Evolutionary conservation across 2,797 vertebrate genomes (phyloP).

Genomic region (Alca torda): DNA sequence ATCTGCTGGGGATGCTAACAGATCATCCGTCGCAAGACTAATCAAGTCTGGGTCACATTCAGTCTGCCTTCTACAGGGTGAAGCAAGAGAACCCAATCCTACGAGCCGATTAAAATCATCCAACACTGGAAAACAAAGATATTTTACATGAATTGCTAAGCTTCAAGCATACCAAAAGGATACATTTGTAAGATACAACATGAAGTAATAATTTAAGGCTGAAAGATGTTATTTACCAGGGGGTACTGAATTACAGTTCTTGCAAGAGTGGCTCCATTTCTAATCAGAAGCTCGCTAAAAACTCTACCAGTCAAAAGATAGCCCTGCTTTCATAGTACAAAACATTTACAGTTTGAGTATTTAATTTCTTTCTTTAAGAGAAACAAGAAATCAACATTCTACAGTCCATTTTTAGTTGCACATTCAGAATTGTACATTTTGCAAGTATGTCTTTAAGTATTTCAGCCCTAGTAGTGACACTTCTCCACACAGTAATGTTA

Average conservation of each 20-base stretch:
- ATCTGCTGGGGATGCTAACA: constrained; percentile 82
- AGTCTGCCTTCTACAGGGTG: constrained; percentile 45
- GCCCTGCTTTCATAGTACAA: neutral
- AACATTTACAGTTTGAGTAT: neutral
- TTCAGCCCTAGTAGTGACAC: neutral
- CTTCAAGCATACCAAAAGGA: neutral
- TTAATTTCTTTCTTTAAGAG: neutral
- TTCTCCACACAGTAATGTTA: neutral
- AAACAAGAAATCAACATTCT: neutral
- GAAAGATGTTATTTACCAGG: neutral
- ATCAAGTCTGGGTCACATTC: constrained; percentile 74
- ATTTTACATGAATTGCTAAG: neutral
- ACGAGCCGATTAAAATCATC: neutral
- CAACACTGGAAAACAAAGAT: constrained; percentile 60
- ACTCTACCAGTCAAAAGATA: neutral
- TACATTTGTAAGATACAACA: neutral
- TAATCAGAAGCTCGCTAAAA: neutral
- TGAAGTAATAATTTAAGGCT: neutral
- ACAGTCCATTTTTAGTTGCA: neutral
- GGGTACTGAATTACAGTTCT: neutral
- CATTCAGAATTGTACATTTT: neutral
- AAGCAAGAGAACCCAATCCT: neutral
- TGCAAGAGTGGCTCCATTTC: neutral
- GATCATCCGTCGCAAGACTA: constrained; percentile 88
- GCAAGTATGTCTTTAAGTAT: neutral